Percentiles rank a stretch among this genome's conserved stretches.
Evolutionary conservation across 2,113 vertebrate genomes (phyloP).

Genomic region (Raja brachyura): DNA sequence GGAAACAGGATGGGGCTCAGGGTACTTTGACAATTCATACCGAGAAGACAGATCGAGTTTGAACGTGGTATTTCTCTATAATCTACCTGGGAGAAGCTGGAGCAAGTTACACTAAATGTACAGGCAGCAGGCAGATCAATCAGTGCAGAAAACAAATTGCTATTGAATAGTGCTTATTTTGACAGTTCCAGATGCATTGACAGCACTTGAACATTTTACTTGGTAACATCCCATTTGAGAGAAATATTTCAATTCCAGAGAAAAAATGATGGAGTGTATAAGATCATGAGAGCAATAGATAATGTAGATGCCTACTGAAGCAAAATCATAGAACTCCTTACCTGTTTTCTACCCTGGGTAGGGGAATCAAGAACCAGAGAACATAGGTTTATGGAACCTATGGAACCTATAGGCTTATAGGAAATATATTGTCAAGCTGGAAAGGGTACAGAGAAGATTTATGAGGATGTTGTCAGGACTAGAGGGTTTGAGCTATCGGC

Average conservation of each 20-base stretch:
- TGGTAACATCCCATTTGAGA: background rate
- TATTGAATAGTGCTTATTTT: background rate
- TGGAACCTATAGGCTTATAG: too few relatives aligned
- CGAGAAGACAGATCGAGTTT: background rate
- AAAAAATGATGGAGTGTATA: too few relatives aligned
- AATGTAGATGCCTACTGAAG: too few relatives aligned
- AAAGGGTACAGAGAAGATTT: too few relatives aligned
- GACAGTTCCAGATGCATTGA: background rate
- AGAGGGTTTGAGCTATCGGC: too few relatives aligned
- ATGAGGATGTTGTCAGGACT: too few relatives aligned
- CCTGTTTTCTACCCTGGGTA: too few relatives aligned
- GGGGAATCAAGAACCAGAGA: too few relatives aligned
- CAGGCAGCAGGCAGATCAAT: background rate
- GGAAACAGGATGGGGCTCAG: background rate
- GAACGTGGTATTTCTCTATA: background rate
- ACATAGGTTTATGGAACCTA: too few relatives aligned
- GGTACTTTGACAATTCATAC: background rate
- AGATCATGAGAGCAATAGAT: too few relatives aligned
- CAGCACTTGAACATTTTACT: background rate
- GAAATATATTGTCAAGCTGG: too few relatives aligned
- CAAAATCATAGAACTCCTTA: too few relatives aligned
- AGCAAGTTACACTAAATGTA: background rate
- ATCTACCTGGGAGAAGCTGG: background rate
- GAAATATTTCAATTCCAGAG: background rate
- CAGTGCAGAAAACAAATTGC: background rate